phyloP scores from a whole-genome alignment of 2,797 vertebrate genomes.

The Lemur catta region DNA sequence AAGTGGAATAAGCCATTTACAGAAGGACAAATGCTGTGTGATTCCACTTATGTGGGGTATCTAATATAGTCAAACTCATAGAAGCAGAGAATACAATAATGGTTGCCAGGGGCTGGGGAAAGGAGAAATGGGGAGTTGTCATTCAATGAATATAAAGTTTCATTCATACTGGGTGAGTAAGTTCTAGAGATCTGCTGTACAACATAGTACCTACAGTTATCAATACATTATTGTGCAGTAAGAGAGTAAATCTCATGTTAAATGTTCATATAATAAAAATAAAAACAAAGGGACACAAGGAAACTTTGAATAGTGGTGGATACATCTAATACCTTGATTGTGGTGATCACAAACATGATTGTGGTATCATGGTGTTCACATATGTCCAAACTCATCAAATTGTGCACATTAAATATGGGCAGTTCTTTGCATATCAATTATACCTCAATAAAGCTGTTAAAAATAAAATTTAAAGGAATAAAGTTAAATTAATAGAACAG shows the following conservation, averaged over 20 bases:
- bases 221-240: background rate
- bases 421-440: background rate
- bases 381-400: background rate
- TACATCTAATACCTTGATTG: background rate
- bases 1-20: background rate
- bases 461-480: background rate
- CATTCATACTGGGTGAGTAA: background rate
- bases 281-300: background rate
- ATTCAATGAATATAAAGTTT: background rate
- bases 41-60: background rate
- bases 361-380: background rate
- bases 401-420: background rate
- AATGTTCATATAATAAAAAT: background rate
- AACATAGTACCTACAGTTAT: background rate
- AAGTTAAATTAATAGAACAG: background rate
- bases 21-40: background rate
- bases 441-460: background rate
- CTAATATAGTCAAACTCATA: background rate
- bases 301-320: background rate
- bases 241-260: background rate
- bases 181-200: background rate
- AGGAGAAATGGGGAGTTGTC: background rate
- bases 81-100: background rate
- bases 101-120: background rate
- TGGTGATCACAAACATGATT: background rate